Conservation (phyloP, 1,140 invertebrate genomes). For the Sitophilus oryzae region DNA sequence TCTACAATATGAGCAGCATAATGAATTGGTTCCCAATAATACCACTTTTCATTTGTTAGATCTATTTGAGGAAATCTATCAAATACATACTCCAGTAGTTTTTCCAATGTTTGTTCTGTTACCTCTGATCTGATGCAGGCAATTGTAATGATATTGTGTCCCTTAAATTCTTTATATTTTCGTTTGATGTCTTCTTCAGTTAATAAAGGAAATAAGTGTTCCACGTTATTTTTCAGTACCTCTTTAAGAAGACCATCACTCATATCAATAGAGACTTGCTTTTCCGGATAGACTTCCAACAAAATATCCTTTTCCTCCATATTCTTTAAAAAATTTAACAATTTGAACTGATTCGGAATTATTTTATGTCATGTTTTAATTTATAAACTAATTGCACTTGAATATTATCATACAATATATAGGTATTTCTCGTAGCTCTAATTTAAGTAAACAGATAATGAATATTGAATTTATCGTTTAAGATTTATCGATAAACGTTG, state of each 20-base stretch:
- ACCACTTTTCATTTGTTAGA: constrained; percentile 17
- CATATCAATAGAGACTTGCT: too few relatives aligned
- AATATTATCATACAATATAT: too few relatives aligned
- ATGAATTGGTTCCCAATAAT: constrained; percentile 29
- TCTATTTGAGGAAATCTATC: constrained; percentile 1
- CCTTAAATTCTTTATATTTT: constrained; percentile 2
- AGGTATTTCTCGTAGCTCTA: too few relatives aligned
- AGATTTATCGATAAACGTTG: too few relatives aligned
- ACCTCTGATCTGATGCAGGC: constrained; percentile 11
- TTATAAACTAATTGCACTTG: too few relatives aligned
- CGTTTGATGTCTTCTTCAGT: constrained; percentile 3
- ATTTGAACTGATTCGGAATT: too few relatives aligned
- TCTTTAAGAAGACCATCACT: neutral
- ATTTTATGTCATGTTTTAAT: too few relatives aligned
- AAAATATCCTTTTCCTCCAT: too few relatives aligned
- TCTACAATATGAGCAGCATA: constrained; percentile 19
- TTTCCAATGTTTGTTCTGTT: neutral
- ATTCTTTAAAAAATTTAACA: too few relatives aligned
- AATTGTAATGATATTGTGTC: constrained; percentile 12
- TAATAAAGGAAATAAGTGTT: neutral
- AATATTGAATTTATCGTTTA: too few relatives aligned
- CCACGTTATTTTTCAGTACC: neutral
- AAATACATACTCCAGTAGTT: neutral
- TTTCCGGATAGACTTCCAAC: too few relatives aligned
- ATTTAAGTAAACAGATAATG: too few relatives aligned